Percentiles rank a stretch among this genome's conserved stretches.
phyloP scores from a whole-genome alignment of 2,113 vertebrate species.

The Sinocyclocheilus maitianheensis region DNA sequence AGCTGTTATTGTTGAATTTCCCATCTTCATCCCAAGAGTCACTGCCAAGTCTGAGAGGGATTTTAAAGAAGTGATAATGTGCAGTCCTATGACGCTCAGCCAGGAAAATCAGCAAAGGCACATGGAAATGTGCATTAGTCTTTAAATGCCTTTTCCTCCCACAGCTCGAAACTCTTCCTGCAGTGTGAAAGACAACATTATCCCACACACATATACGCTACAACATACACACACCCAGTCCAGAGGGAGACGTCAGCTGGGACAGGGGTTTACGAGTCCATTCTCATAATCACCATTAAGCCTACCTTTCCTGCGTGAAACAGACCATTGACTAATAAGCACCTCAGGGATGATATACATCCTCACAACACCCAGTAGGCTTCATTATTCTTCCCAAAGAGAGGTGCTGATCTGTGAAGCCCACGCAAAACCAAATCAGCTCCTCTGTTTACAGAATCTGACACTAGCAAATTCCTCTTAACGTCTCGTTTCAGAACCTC shows the following conservation, averaged over 20 bases:
- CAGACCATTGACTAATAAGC: slow-evolving; percentile 5
- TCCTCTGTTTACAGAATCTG: slow-evolving; percentile 28
- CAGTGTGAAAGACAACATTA: slow-evolving; percentile 42
- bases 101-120: not conserved
- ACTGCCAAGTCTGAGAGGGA: not conserved
- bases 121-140: not conserved
- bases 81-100: slow-evolving; percentile 45
- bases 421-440: slow-evolving; percentile 5
- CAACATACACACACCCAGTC: slow-evolving; percentile 22
- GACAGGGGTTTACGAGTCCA: not conserved
- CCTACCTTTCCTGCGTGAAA: not conserved
- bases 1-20: not conserved
- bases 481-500: slow-evolving; percentile 1
- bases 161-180: slow-evolving; percentile 18
- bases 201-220: not conserved
- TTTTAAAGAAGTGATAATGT: slow-evolving; percentile 61
- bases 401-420: slow-evolving; percentile 59
- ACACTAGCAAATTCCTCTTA: slow-evolving; percentile 2
- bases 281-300: slow-evolving; percentile 27
- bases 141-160: slow-evolving; percentile 57
- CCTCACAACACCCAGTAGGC: slow-evolving; percentile 64
- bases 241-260: not conserved
- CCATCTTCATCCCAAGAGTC: not conserved
- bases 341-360: slow-evolving; percentile 64
- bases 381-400: slow-evolving; percentile 64